Evolutionary conservation across 1,140 invertebrate genomes (phyloP).

Genomic region (Halesus radiatus): DNA sequence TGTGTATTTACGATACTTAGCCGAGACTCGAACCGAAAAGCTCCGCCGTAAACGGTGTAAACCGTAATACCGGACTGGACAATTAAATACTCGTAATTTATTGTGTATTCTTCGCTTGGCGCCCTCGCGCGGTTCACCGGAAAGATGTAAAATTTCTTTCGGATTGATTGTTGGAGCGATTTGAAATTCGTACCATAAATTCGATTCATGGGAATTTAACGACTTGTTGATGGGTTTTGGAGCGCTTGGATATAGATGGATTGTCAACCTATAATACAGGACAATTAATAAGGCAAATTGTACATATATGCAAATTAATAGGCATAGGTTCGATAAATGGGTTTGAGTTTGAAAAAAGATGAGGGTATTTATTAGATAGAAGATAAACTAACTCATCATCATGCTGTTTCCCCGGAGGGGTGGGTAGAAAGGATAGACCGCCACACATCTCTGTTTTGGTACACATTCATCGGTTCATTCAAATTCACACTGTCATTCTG

Average conservation of each 20-base stretch:
- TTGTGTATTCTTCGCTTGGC: constrained; percentile 19
- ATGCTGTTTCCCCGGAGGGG: too few relatives aligned
- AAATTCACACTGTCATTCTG: too few relatives aligned
- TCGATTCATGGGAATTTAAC: constrained; percentile 49
- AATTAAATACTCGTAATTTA: constrained; percentile 43
- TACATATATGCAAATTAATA: too few relatives aligned
- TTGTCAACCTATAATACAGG: too few relatives aligned
- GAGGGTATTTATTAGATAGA: too few relatives aligned
- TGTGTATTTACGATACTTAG: constrained; percentile 54
- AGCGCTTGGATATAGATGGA: neutral
- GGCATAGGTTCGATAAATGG: too few relatives aligned
- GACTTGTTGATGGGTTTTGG: constrained; percentile 47
- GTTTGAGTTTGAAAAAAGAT: too few relatives aligned
- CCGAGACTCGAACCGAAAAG: constrained; percentile 43
- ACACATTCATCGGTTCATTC: too few relatives aligned
- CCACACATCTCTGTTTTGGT: too few relatives aligned
- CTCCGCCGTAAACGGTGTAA: constrained; percentile 9
- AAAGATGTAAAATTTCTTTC: constrained; percentile 25
- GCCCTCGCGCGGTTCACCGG: neutral
- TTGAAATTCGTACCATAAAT: constrained; percentile 24
- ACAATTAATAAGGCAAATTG: too few relatives aligned
- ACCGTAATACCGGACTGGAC: constrained; percentile 33
- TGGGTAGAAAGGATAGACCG: too few relatives aligned
- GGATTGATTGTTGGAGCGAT: constrained; percentile 13
- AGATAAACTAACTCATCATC: too few relatives aligned